Conservation (phyloP, 2,797 vertebrate species). For the Dendrocincla tyrannina region DNA sequence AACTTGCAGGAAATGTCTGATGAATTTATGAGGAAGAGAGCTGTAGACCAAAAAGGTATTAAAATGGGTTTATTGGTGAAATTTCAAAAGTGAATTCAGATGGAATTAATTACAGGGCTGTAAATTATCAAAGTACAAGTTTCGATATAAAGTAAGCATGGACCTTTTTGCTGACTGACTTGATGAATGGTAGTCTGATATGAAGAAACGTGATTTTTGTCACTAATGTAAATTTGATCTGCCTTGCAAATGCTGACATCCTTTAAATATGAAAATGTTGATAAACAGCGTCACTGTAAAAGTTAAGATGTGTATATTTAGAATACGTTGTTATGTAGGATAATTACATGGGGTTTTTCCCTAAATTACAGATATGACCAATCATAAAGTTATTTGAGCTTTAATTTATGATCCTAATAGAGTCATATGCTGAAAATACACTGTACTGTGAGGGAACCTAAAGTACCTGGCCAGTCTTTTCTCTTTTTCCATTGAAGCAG, state of each 20-base stretch:
- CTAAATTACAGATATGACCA: background rate
- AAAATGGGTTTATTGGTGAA: background rate
- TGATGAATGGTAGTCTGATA: background rate
- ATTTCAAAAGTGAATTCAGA: background rate
- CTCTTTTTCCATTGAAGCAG: background rate
- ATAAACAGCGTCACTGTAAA: background rate
- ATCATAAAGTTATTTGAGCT: background rate
- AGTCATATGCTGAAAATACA: background rate
- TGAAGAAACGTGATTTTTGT: background rate
- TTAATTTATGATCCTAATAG: background rate
- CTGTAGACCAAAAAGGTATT: background rate
- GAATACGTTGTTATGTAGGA: background rate
- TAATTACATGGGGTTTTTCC: background rate
- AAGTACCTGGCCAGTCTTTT: background rate
- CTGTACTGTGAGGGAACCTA: background rate
- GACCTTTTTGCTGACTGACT: background rate
- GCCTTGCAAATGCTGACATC: background rate
- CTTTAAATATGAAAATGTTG: background rate
- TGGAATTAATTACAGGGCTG: background rate
- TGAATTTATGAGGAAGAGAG: background rate
- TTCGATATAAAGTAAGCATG: background rate
- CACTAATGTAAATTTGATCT: background rate
- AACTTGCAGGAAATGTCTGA: background rate
- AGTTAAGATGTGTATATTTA: background rate
- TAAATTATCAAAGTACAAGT: background rate